Percentiles rank a stretch among this genome's conserved stretches.
phyloP scores from a whole-genome alignment of 2,113 vertebrate genomes.

The Grus americana region DNA sequence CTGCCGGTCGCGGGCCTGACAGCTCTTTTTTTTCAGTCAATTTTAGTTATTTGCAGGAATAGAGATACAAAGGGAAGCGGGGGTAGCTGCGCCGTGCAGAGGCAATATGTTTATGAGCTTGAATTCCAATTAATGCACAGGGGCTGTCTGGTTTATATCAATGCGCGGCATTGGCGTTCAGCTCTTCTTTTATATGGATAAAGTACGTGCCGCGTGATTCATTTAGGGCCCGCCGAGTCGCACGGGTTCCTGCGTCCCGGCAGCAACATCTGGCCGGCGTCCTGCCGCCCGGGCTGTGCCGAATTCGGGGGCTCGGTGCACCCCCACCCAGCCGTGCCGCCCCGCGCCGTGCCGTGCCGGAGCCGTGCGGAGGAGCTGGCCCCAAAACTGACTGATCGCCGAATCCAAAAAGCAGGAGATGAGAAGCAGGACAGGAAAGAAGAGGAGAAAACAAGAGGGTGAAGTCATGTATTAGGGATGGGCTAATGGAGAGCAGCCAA shows the following conservation, averaged over 20 bases:
- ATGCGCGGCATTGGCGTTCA: accelerated
- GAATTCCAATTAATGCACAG: not conserved
- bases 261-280: not conserved
- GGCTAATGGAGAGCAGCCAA: conserved; percentile 17
- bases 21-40: not conserved
- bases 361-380: accelerated
- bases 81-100: accelerated
- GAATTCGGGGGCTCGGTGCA: accelerated
- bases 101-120: not conserved
- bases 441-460: not conserved
- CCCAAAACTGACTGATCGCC: not conserved
- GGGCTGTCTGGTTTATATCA: conserved; percentile 21
- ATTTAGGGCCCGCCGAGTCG: not conserved
- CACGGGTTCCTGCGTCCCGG: not conserved
- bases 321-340: not conserved
- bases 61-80: accelerated
- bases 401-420: not conserved
- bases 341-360: accelerated
- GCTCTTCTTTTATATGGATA: not conserved
- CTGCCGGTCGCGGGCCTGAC: not conserved
- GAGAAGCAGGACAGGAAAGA: conserved; percentile 17
- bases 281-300: not conserved
- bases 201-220: not conserved
- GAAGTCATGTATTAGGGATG: not conserved
- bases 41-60: not conserved